phyloP scores from a whole-genome alignment of 2,888 invertebrate species.

The Drosophila kanekoi region DNA sequence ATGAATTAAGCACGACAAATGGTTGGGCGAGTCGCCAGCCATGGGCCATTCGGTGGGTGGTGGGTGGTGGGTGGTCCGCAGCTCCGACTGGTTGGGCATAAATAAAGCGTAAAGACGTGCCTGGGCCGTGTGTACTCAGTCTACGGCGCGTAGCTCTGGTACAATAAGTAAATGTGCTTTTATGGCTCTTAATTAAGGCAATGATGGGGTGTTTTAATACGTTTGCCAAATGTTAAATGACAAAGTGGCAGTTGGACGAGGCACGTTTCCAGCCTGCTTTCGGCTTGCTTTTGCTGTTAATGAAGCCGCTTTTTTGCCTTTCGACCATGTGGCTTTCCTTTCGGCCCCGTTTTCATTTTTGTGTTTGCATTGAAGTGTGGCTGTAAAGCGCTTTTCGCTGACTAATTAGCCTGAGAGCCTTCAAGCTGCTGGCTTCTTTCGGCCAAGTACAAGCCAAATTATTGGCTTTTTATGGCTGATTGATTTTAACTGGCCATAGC shows the following conservation, averaged over 20 bases:
- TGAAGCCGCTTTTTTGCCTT: constrained; percentile 59
- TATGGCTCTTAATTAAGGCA: constrained; percentile 85
- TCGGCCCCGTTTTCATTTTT: constrained; percentile 24
- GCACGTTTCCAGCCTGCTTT: constrained; percentile 30
- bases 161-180: constrained; percentile 84
- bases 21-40: constrained; percentile 46
- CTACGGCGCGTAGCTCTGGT: constrained; percentile 14
- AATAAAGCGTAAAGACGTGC: constrained; percentile 76
- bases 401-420: constrained; percentile 61
- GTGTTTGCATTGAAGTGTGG: constrained; percentile 26
- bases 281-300: constrained; percentile 41
- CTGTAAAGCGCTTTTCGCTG: constrained; percentile 30
- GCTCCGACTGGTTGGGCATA: constrained; percentile 44
- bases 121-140: neutral
- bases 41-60: constrained; percentile 15
- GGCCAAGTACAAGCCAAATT: constrained; percentile 36
- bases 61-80: neutral
- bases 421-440: constrained; percentile 4
- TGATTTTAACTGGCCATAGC: constrained; percentile 39
- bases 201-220: constrained; percentile 85
- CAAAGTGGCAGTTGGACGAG: constrained; percentile 59
- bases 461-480: constrained; percentile 62
- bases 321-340: constrained; percentile 11
- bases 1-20: constrained; percentile 83
- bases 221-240: constrained; percentile 84